Conservation (phyloP, 1,140 invertebrate species). For the Thereuonema tuberculata region DNA sequence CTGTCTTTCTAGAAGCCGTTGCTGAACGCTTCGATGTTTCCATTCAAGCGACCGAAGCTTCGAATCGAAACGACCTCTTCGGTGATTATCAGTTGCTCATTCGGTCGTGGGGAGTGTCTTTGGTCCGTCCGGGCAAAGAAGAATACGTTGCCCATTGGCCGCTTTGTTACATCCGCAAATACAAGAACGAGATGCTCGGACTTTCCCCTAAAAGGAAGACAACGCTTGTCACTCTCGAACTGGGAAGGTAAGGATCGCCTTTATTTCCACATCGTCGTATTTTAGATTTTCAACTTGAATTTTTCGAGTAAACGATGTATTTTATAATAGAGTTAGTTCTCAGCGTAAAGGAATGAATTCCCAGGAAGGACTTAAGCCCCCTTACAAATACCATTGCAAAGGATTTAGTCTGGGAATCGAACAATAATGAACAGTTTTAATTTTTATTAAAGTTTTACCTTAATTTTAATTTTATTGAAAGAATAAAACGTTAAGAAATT, state of each 20-base stretch:
- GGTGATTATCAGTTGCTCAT: slow-evolving; percentile 17
- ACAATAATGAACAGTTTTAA: too few species aligned
- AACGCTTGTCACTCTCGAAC: slow-evolving; percentile 19
- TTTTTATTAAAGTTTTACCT: too few species aligned
- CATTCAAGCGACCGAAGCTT: slow-evolving; percentile 18
- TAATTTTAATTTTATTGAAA: too few species aligned
- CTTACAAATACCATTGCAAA: neutral
- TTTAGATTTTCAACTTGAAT: too few species aligned
- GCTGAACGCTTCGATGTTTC: slow-evolving; percentile 16
- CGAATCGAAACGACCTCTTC: slow-evolving; percentile 14
- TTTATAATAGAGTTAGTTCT: too few species aligned
- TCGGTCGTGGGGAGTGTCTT: slow-evolving; percentile 17
- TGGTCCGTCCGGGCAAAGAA: slow-evolving; percentile 13
- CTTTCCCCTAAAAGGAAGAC: slow-evolving; percentile 8
- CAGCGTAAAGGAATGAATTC: neutral
- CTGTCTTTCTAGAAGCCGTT: slow-evolving; percentile 9
- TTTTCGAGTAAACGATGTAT: too few species aligned
- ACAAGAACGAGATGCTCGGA: slow-evolving; percentile 16
- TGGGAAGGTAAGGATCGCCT: slow-evolving; percentile 19
- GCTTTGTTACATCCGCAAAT: slow-evolving; percentile 19
- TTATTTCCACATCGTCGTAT: too few species aligned
- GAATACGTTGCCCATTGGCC: slow-evolving; percentile 20
- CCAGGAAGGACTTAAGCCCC: neutral
- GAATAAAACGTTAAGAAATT: too few species aligned
- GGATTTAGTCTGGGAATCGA: too few species aligned